Base-by-base conservation (phyloP, 2,113 vertebrate genomes). In the Clinocottus analis region DNA sequence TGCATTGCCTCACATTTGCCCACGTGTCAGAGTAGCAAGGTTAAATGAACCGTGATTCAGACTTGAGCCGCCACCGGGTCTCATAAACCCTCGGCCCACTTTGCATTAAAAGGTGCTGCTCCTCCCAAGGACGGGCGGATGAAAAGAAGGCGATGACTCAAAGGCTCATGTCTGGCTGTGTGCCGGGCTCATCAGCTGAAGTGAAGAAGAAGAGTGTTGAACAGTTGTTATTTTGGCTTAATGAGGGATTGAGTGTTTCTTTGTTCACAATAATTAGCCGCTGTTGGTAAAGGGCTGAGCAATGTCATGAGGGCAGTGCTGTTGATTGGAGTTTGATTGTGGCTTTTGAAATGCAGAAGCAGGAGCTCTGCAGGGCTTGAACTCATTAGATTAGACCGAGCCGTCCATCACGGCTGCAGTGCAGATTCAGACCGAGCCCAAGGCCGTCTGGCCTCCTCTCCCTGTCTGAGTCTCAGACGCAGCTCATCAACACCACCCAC, bases 141-240 rank as follows among this genome's bases (percentile, higher is more conserved):
- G 75, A 75, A 66, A 68, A n/a, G 72, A 68, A 73, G 75, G 29
- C 45, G 14, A 3, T 86, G 87, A 86, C 41, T 87, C 74, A 84
- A 51, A 76, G 3, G 3, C 25, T 59, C 7, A 1, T 19, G 33
- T 56, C 53, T 60, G 68, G 16, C 11, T 67, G 27, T 77, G 23
- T 66, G 47, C 72, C 43, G 29, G 33, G 6, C 51, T 80, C 27
- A 66, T 67, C 61, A 55, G 13, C 31, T 67, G 1, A 60, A 45
- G 29, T 23, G 56, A 66, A 47, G 6, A 31, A 55, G 47, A 53
- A 8, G 51, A 62, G 9, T 37, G 55, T 35, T 6, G 49, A 68
- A 65, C 41, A 39, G 27, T 45, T 72, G 4, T 39, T 31, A 3
- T 12, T 55, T 51, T 4, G 27, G 35, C 33, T 19, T 56, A 65